phyloP scores from a whole-genome alignment of 2,113 vertebrate species.

The Coptodon rendalli region DNA sequence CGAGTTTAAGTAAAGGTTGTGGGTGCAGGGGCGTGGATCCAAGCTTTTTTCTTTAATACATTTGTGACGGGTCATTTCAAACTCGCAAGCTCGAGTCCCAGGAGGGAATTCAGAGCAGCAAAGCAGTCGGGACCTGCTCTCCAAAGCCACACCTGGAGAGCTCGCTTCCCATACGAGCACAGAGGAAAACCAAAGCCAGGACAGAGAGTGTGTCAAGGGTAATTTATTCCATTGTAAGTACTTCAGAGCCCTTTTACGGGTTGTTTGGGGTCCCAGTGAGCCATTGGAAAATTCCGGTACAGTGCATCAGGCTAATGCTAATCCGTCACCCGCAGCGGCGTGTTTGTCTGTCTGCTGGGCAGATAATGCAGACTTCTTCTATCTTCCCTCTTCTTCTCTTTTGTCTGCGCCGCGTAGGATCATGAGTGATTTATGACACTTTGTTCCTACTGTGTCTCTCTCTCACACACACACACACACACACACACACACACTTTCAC shows the following conservation, averaged over 20 bases:
- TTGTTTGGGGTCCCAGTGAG: constrained; percentile 37
- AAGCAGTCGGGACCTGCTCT: constrained; percentile 1
- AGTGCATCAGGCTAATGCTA: constrained; percentile 50
- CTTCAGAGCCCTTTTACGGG: constrained; percentile 43
- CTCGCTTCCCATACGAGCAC: background rate
- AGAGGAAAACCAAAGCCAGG: background rate
- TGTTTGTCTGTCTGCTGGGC: constrained; percentile 51
- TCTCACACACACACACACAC: background rate
- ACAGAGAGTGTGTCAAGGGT: constrained; percentile 32
- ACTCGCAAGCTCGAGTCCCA: background rate
- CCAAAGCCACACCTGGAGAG: background rate
- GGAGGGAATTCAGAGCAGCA: background rate
- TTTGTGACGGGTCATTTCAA: background rate
- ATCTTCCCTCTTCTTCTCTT: constrained; percentile 14
- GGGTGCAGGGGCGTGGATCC: background rate
- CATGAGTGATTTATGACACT: constrained; percentile 69
- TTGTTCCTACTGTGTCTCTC: constrained; percentile 42
- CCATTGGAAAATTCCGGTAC: constrained; percentile 50
- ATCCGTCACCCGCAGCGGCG: constrained; percentile 57
- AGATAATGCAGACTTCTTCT: constrained; percentile 40
- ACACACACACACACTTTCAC: constrained; percentile 18
- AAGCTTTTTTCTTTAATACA: background rate
- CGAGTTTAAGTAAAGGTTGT: background rate
- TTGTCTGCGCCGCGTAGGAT: constrained; percentile 51
- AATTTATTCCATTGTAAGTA: constrained; percentile 50